Evolutionary conservation across 2,797 vertebrate species (phyloP).

Genomic region (Myripristis jacobus): DNA sequence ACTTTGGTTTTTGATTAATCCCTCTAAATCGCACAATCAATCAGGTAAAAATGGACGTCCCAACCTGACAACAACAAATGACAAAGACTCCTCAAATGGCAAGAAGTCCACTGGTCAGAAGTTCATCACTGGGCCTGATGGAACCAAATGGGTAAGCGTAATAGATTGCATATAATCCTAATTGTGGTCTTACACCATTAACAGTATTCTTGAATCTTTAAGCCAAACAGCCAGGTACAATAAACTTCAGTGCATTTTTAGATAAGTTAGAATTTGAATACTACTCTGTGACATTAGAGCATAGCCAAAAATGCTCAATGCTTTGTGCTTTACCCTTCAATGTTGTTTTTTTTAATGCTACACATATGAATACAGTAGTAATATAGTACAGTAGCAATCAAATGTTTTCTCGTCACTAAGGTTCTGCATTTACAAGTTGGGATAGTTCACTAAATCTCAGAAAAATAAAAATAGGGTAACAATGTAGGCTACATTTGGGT

Average conservation of each 20-base stretch:
- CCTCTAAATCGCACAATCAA: slow-evolving; percentile 26
- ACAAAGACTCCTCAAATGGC: slow-evolving; percentile 78
- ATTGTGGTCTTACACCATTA: not conserved
- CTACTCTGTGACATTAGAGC: too few species aligned
- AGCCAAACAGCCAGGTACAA: too few species aligned
- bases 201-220: too few species aligned
- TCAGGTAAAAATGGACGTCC: slow-evolving; percentile 90
- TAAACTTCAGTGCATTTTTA: too few species aligned
- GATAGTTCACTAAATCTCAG: not conserved
- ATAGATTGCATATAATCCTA: slow-evolving; percentile 4
- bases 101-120: slow-evolving; percentile 88
- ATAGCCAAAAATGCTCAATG: too few species aligned
- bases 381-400: not conserved
- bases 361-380: too few species aligned
- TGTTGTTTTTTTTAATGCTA: not conserved
- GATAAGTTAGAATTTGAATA: too few species aligned
- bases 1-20: slow-evolving; percentile 9
- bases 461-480: not conserved
- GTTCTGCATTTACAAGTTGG: not conserved
- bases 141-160: slow-evolving; percentile 93
- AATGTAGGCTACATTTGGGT: not conserved
- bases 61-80: slow-evolving; percentile 87
- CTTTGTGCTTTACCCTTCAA: not conserved
- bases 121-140: slow-evolving; percentile 94
- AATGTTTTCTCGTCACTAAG: not conserved